Conservation (phyloP, 2,888 invertebrate genomes). For the Drosophila seclusa region DNA sequence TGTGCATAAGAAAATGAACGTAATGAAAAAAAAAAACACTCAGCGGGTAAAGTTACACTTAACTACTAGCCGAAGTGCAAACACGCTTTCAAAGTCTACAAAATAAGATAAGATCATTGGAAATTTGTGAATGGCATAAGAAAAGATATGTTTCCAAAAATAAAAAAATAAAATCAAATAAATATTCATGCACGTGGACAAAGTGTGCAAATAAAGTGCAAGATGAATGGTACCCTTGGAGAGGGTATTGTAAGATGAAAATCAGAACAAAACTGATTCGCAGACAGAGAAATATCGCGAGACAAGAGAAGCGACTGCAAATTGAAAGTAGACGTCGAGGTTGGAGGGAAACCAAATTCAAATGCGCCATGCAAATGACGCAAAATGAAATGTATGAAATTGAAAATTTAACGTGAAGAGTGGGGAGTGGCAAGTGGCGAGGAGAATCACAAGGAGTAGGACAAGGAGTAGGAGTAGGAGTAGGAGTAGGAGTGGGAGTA, state of each 20-base stretch:
- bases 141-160: not conserved
- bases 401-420: conserved; percentile 49
- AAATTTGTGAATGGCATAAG: no score
- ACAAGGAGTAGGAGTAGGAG: not conserved
- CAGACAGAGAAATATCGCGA: not conserved
- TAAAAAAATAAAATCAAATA: not conserved
- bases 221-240: not conserved
- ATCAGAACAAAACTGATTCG: conserved; percentile 12
- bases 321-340: not conserved
- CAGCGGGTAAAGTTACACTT: conserved; percentile 11
- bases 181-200: not conserved
- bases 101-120: not conserved
- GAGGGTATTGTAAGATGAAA: conserved; percentile 23
- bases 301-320: not conserved
- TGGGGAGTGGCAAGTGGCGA: not conserved
- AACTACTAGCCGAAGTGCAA: not conserved
- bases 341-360: conserved; percentile 20
- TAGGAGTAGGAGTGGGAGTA: not conserved
- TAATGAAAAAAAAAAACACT: conserved; percentile 71
- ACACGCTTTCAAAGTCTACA: conserved; percentile 8
- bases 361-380: conserved; percentile 72
- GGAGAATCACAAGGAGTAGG: not conserved
- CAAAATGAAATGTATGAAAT: conserved; percentile 75
- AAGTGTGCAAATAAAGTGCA: not conserved
- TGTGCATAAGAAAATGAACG: conserved; percentile 77